Evolutionary conservation across 2,797 vertebrate genomes (phyloP), one percentile per base, ranked within the genome.

Genomic region (Carcharodon carcharias): DNA sequence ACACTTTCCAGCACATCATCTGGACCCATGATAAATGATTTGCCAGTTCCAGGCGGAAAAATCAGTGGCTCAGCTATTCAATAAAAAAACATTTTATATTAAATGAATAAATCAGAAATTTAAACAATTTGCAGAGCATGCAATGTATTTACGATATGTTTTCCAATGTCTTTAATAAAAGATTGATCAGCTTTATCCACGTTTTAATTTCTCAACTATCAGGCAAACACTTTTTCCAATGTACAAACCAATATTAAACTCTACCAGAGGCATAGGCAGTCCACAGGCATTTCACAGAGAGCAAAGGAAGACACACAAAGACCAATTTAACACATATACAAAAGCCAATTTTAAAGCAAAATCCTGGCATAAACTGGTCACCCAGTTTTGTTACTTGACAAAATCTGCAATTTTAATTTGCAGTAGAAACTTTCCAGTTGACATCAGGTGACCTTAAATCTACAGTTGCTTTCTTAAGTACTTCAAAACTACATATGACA

Each of bases 1-100:
- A 99, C 99, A 97, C 98, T 99, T 98, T 99, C 99, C 97, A 99
- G 97, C 96, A 99, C 99, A 97, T 99, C 99, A 97, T 99, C 99
- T 73, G 99, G 98, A 97, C 99, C 99, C 98, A 99, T 98, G 97
- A 99, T 98, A 98, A 99, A 99, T 97, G 99, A 98, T 98, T 99
- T 99, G 97, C 99, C 99, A 97, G 98, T 98, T 96, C 98, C 98
- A 54, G 98, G 97, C 96, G 99, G 98, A 98, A 99, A 99, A 0
- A 99, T 98, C 96, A 99, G 98, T 96, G 99, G 99, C 98, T 99
- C 99, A 96, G 99, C 99, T 99, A 97, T 88, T 69, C 35, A 35
- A 50, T 50, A 67, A 63, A 45, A 80, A 65, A 45, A 54, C 54
- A 67, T 94, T 35, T 65, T 6, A 69, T 9, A 92, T 65, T 58